Percentiles rank a stretch among this genome's conserved stretches.
phyloP scores from a whole-genome alignment of 2,888 invertebrate species.

The Neria commutata region DNA sequence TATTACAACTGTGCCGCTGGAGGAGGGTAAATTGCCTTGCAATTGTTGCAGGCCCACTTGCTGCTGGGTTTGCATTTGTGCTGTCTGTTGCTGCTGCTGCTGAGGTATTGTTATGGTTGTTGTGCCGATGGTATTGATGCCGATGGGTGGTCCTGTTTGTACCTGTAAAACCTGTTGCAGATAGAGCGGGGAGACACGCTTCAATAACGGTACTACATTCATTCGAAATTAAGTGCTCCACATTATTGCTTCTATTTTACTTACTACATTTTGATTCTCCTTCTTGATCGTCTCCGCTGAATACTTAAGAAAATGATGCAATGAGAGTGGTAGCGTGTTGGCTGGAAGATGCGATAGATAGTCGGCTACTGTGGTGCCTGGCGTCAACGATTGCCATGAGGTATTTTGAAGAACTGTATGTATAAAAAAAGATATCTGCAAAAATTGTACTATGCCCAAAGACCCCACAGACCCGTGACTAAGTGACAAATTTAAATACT shows the following conservation, averaged over 20 bases:
- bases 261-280: slow-evolving; percentile 66
- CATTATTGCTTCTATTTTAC: slow-evolving; percentile 24
- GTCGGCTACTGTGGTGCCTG: slow-evolving; percentile 82
- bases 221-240: neutral
- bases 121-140: slow-evolving; percentile 51
- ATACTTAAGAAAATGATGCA: slow-evolving; percentile 85
- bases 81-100: slow-evolving; percentile 49
- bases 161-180: slow-evolving; percentile 52
- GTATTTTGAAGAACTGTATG: slow-evolving; percentile 60
- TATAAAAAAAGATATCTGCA: too few relatives aligned
- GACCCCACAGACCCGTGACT: too few relatives aligned
- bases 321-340: slow-evolving; percentile 74
- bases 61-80: slow-evolving; percentile 41
- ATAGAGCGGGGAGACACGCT: neutral
- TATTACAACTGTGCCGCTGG: slow-evolving; percentile 37
- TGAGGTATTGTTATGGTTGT: slow-evolving; percentile 60
- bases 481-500: too few relatives aligned
- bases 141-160: slow-evolving; percentile 58
- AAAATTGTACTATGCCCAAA: too few relatives aligned
- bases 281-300: slow-evolving; percentile 79
- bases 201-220: neutral
- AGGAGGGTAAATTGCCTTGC: slow-evolving; percentile 31
- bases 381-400: slow-evolving; percentile 64
- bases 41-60: slow-evolving; percentile 42
- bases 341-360: slow-evolving; percentile 81